These are phyloP conservation scores for Laspeyria flexula DNA, from an alignment of 2,888 invertebrate species.

Conservation along the genomic window DNA sequence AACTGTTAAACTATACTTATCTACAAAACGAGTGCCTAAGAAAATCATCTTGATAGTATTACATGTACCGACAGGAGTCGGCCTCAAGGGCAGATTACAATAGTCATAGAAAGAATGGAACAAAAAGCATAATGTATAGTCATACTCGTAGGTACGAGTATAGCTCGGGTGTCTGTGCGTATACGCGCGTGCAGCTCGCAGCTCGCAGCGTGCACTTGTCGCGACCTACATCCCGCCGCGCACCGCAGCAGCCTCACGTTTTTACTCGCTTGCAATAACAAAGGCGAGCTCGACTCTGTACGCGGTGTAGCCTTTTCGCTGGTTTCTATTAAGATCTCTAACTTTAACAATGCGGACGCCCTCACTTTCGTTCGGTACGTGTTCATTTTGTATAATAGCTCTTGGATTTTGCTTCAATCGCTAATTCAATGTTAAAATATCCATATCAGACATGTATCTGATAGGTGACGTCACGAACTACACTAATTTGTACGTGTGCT, in stretches of 20 bases:
- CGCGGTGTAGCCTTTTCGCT: constrained; percentile 66
- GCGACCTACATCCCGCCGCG: constrained; percentile 71
- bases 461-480: no score
- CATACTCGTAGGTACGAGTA: no score
- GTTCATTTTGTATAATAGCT: constrained; percentile 60
- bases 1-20: no score
- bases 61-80: neutral
- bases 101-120: neutral
- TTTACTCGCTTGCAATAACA: constrained; percentile 67
- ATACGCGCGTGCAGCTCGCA: constrained; percentile 46
- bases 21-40: no score
- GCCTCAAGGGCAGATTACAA: neutral
- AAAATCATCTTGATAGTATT: no score
- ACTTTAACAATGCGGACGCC: constrained; percentile 74
- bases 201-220: constrained; percentile 72
- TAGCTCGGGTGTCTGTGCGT: no score
- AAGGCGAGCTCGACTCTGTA: constrained; percentile 50
- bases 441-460: no score
- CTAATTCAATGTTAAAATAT: constrained; percentile 50
- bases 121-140: neutral
- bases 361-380: constrained; percentile 78
- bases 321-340: constrained; percentile 79
- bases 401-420: constrained; percentile 47
- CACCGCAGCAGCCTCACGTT: constrained; percentile 65
- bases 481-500: no score